A percentile compares a stretch with the other conserved stretches of the same genome.
Evolutionary conservation across 1,140 invertebrate genomes (phyloP).

Genomic region (Drosophila rufa): DNA sequence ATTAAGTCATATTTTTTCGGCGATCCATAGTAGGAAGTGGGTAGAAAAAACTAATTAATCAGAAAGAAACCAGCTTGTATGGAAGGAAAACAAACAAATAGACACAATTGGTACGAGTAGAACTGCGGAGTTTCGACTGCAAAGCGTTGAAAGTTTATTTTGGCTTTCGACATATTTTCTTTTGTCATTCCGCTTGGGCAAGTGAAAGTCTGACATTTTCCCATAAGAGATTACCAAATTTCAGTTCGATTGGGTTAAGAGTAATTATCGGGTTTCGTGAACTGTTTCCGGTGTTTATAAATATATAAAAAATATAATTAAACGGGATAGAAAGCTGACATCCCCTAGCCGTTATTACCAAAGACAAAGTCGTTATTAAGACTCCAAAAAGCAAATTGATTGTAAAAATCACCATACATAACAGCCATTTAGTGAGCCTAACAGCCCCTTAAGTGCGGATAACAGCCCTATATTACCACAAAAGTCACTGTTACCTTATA

Average conservation of each 20-base stretch:
- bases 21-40: slow-evolving; percentile 37
- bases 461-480: no score
- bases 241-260: slow-evolving; percentile 16
- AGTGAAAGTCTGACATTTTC: slow-evolving; percentile 38
- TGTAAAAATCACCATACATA: no score
- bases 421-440: no score
- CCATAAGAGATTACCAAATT: slow-evolving; percentile 21
- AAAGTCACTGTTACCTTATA: background rate
- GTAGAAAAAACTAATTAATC: slow-evolving; percentile 41
- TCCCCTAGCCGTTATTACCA: no score
- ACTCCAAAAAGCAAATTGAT: no score
- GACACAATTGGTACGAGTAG: slow-evolving; percentile 27
- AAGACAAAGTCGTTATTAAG: no score
- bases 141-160: slow-evolving; percentile 27
- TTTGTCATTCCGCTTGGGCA: slow-evolving; percentile 19
- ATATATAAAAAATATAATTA: background rate
- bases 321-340: no score
- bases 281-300: slow-evolving; percentile 22
- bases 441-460: no score
- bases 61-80: slow-evolving; percentile 39
- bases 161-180: slow-evolving; percentile 36
- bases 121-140: slow-evolving; percentile 14
- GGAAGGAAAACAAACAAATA: slow-evolving; percentile 21
- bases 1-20: slow-evolving; percentile 45
- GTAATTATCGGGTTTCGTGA: slow-evolving; percentile 22